Percentiles rank a stretch among this genome's conserved stretches.
Conservation (phyloP, 2,888 invertebrate species). For the Yponomeuta sedellus region DNA sequence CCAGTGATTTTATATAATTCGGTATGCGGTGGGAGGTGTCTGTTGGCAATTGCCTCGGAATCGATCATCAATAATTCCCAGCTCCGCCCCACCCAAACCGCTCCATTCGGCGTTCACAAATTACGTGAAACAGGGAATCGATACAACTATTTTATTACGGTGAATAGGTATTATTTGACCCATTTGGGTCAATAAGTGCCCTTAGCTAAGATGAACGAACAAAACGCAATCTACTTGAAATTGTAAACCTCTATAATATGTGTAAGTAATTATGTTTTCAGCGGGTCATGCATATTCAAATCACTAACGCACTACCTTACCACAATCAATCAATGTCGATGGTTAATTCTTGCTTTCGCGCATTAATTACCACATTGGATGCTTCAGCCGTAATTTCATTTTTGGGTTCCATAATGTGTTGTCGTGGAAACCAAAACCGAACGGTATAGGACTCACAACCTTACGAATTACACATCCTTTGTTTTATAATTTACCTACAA, state of each 20-base stretch:
- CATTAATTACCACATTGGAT: background rate
- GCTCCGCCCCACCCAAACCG: constrained; percentile 30
- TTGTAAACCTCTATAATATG: background rate
- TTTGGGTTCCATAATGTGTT: background rate
- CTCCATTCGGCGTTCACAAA: constrained; percentile 36
- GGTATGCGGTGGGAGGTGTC: constrained; percentile 20
- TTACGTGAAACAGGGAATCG: constrained; percentile 38
- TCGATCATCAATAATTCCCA: constrained; percentile 42
- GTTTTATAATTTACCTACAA: no score
- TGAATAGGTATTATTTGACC: background rate
- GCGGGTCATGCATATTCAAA: background rate
- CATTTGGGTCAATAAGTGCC: background rate
- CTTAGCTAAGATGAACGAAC: background rate
- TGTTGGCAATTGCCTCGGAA: constrained; percentile 27
- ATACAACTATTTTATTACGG: constrained; percentile 40
- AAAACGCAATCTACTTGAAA: constrained; percentile 1
- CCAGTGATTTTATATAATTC: constrained; percentile 12
- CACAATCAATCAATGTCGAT: background rate
- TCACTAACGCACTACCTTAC: background rate
- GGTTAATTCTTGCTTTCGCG: background rate
- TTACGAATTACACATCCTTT: no score
- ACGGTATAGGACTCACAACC: background rate
- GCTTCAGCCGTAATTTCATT: background rate
- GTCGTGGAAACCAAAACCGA: no score
- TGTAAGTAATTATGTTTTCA: background rate